phyloP scores from a whole-genome alignment of 2,888 invertebrate species.

The Andrena flavipes region DNA sequence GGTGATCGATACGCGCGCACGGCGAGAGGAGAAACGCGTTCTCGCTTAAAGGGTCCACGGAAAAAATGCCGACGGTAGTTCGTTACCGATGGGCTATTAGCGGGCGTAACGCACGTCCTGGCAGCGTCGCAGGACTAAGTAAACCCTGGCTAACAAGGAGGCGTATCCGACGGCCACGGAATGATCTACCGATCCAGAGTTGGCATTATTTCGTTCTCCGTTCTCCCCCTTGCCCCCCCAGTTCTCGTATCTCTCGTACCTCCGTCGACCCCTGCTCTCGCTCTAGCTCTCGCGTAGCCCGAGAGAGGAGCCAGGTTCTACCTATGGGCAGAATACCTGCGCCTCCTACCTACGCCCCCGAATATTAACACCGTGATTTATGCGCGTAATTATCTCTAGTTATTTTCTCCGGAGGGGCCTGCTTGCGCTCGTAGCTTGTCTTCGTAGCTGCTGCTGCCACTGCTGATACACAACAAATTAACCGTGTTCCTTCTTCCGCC shows the following conservation, averaged over 20 bases:
- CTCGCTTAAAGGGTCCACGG: constrained; percentile 70
- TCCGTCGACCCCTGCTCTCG: neutral
- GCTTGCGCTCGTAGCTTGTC: constrained; percentile 64
- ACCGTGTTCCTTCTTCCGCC: constrained; percentile 73
- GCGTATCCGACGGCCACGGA: constrained; percentile 79
- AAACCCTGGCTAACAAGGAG: constrained; percentile 84
- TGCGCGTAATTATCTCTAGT: constrained; percentile 84
- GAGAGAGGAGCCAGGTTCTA: constrained; percentile 52
- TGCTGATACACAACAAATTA: constrained; percentile 80
- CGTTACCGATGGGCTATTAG: constrained; percentile 83
- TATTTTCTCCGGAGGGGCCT: constrained; percentile 77
- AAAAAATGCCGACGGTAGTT: constrained; percentile 81
- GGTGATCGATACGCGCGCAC: constrained; percentile 70
- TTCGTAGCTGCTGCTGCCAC: constrained; percentile 73
- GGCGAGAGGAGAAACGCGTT: constrained; percentile 70
- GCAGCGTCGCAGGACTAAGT: constrained; percentile 80
- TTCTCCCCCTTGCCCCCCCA: neutral
- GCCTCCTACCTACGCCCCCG: constrained; percentile 82
- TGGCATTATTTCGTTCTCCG: constrained; percentile 72
- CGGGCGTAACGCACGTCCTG: constrained; percentile 83
- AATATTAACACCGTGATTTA: constrained; percentile 84
- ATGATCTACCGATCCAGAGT: constrained; percentile 83
- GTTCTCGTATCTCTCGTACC: neutral
- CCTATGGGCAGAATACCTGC: constrained; percentile 65
- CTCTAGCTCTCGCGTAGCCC: constrained; percentile 25